Evolutionary conservation across 2,888 invertebrate genomes (phyloP).

Genomic region (Napeogenes inachia): DNA sequence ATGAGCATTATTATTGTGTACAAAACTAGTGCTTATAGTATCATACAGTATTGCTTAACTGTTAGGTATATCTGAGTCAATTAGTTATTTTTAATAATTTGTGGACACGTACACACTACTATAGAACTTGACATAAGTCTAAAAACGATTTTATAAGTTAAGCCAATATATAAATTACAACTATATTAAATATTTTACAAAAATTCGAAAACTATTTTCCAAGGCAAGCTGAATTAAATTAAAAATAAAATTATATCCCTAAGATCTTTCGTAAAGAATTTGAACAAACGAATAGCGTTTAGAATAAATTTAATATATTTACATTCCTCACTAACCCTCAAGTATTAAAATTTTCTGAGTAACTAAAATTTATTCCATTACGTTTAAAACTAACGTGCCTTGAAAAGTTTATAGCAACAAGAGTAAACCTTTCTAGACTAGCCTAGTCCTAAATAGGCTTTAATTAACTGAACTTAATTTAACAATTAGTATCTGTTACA

Average conservation of each 20-base stretch:
- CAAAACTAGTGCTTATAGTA: too few species aligned
- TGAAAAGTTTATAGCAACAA: background rate
- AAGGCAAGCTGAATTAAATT: background rate
- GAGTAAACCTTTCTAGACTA: background rate
- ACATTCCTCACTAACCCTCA: background rate
- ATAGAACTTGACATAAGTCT: too few species aligned
- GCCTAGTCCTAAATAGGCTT: too few species aligned
- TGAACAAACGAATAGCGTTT: background rate
- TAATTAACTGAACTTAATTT: background rate
- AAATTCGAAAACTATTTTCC: too few species aligned
- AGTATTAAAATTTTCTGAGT: background rate
- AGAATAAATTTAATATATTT: background rate
- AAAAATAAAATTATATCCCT: background rate
- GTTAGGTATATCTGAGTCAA: too few species aligned
- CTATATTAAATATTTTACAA: too few species aligned
- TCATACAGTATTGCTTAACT: too few species aligned
- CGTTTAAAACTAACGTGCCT: background rate
- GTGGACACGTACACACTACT: too few species aligned
- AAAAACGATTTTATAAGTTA: too few species aligned
- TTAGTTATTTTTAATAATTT: too few species aligned
- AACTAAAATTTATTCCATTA: background rate
- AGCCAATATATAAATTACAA: too few species aligned
- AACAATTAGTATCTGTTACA: constrained; percentile 5
- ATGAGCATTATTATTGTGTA: too few species aligned
- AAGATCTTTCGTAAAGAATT: background rate